Evolutionary conservation across 2,797 vertebrate genomes (phyloP), one percentile per base, ranked within the genome.

Genomic region (Sebastes trivittatus): DNA sequence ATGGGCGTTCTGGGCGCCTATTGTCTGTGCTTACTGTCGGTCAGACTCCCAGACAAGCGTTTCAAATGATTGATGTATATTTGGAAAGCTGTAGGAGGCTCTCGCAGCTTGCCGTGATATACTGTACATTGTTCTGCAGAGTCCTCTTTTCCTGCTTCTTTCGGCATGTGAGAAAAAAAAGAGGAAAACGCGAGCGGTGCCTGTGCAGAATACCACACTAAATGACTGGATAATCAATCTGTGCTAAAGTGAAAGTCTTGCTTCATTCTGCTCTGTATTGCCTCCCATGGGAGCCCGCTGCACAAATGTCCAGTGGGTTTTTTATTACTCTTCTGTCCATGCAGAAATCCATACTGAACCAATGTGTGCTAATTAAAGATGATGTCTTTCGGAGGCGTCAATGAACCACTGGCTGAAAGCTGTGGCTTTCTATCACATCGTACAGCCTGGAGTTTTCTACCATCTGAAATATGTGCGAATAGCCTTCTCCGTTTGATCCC

Each of bases 181-280:
- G 25, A 56, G 20, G 14, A 64, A 46, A 78, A 49, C 34, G 64
- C 38, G 32, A 72, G 54, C 38, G 8, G 42, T 78, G 74, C 46
- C 84, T 77, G 30, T 70, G 71, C 63, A 62, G 32, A 46, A 63
- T 70, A 60, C 20, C 68, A 72, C 71, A 65, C 77, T 78, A 75
- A 87, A 74, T 81, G 83, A 88, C 56, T 52, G 58, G 62, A 80
- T 87, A 85, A 93, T 94, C 81, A 87, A 89, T 89, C 77, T 65
- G 75, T 63, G 67, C 77, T 66, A 20, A 63, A 67, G 81, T 70
- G 78, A 79, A 89, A 64, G 67, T 78, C 74, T 82, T 46, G 55
- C 34, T 80, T 66, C 46, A 52, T 69, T 72, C 69, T 61, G 73
- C 63, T 80, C 61, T 78, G 65, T 66, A 83, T 88, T 75, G 70